phyloP scores from a whole-genome alignment of 2,113 vertebrate genomes.

The Chitala chitala region DNA sequence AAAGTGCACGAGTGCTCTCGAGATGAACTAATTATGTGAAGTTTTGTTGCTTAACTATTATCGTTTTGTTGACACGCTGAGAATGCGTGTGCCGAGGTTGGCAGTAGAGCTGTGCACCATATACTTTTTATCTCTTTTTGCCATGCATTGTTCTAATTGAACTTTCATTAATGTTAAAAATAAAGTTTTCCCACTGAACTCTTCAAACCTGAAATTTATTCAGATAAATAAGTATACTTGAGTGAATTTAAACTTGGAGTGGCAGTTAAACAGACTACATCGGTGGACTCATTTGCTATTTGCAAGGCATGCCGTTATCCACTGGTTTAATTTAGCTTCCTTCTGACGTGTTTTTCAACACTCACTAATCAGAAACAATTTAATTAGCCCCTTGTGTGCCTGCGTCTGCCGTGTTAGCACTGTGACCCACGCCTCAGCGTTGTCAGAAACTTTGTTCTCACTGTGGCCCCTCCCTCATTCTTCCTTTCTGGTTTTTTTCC shows the following conservation, averaged over 20 bases:
- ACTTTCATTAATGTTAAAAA: too few relatives aligned
- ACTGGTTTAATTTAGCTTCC: slow-evolving; percentile 32
- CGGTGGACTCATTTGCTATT: slow-evolving; percentile 30
- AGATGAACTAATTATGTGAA: background rate
- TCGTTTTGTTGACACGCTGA: too few relatives aligned
- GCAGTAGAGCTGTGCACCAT: too few relatives aligned
- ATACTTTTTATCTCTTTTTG: too few relatives aligned
- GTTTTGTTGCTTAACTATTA: too few relatives aligned
- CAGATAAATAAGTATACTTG: too few relatives aligned
- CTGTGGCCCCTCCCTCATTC: background rate
- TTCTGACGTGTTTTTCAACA: slow-evolving; percentile 35
- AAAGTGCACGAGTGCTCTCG: background rate
- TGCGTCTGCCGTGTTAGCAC: slow-evolving; percentile 30
- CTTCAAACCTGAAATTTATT: background rate
- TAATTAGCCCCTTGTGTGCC: slow-evolving; percentile 49
- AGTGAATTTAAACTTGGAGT: slow-evolving; percentile 2
- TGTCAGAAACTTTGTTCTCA: slow-evolving; percentile 10
- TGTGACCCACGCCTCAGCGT: slow-evolving; percentile 27
- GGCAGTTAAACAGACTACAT: slow-evolving; percentile 23
- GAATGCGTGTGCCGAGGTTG: background rate
- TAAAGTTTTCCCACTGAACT: background rate
- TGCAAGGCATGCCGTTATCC: slow-evolving; percentile 28
- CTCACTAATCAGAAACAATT: slow-evolving; percentile 41
- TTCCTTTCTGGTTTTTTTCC: slow-evolving; percentile 29
- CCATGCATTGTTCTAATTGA: too few relatives aligned